Base-by-base conservation (phyloP, 2,888 invertebrate genomes). In the Metacarcinus magister region DNA sequence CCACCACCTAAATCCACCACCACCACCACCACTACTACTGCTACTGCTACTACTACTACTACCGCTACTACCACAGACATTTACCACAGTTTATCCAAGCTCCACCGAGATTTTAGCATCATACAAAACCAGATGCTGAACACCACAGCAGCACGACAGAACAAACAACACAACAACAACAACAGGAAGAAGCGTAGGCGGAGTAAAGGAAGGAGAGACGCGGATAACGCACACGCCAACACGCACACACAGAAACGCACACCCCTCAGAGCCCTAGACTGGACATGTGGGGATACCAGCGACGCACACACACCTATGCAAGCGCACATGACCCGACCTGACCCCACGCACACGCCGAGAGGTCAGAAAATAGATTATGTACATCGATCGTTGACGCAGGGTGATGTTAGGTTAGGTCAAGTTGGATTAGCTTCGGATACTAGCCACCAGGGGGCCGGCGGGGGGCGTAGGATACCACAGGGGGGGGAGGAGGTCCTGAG, bases 91-190 rank as follows among this genome's bases (percentile, higher is more conserved):
- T 94, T 96, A 23, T 94, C 96, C 1, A 94, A 67, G 43, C 39
- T 96, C 10, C 91, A 92, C 28, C 28, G 94, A 13, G 96, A 96
- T 48, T 48, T 96, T n/a, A 92, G 82, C 92, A 67, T 94, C 19
- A 87, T 96, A 48, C 90, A 96, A 54, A 82, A 92, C 0, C 96
- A 96, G 82, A 94, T 96, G 87, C 10, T 96, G 48, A n/a, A 19
- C 7, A 28, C 32, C 7, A 32, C 13, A 7, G 2, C 13, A 2
- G n/a, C 23, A n/a, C 7, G 10, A 0, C 7, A 82, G 32, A 82
- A 82, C 7, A 93, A 54, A 39, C 87, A 82, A 2, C 82, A n/a
- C 4, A 54, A 43, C 28, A 87, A 87, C 3, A 60, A 32, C n/a
- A 60, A 89, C 19, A 92, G 92, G 0, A 46, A 87, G 2, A 92